These are phyloP conservation scores for Menidia beryllina DNA, from an alignment of 2,113 vertebrate species.

Conservation along the genomic window DNA sequence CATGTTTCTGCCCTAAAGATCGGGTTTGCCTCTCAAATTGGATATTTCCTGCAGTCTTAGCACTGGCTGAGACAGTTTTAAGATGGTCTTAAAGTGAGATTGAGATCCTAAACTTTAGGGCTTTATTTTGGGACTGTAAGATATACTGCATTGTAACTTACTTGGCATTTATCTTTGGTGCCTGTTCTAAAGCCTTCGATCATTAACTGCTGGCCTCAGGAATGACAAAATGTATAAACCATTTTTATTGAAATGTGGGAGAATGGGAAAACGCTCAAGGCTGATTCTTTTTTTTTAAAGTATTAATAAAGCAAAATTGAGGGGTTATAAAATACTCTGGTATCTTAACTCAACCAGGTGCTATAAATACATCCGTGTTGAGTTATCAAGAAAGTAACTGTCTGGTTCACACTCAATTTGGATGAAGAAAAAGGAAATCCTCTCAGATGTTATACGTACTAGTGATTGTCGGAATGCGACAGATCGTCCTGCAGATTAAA, in stretches of 20 bases:
- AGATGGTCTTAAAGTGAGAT: background rate
- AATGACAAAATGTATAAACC: constrained; percentile 20
- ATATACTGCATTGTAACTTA: background rate
- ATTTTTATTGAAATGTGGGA: constrained; percentile 48
- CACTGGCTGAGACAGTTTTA: background rate
- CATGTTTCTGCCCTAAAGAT: background rate
- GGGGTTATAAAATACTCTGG: constrained; percentile 54
- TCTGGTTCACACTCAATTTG: constrained; percentile 30
- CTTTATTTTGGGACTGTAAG: background rate
- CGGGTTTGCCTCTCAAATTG: background rate
- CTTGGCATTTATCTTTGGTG: constrained; percentile 8
- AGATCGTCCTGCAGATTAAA: constrained; percentile 5
- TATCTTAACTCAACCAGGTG: constrained; percentile 57
- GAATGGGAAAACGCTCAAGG: constrained; percentile 41
- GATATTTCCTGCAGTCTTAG: background rate
- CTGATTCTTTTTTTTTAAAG: constrained; percentile 61
- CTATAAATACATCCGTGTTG: constrained; percentile 41
- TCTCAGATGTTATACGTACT: constrained; percentile 29
- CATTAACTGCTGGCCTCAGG: constrained; percentile 23
- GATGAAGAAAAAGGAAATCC: constrained; percentile 27
- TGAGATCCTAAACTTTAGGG: background rate
- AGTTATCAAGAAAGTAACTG: constrained; percentile 45
- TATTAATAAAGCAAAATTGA: constrained; percentile 63
- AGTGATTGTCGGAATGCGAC: constrained; percentile 29
- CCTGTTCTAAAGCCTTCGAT: constrained; percentile 24